A percentile compares a stretch with the other conserved stretches of the same genome.
These are phyloP conservation scores for Cherax quadricarinatus DNA, from an alignment of 1,140 invertebrate genomes.

Conservation along the genomic window DNA sequence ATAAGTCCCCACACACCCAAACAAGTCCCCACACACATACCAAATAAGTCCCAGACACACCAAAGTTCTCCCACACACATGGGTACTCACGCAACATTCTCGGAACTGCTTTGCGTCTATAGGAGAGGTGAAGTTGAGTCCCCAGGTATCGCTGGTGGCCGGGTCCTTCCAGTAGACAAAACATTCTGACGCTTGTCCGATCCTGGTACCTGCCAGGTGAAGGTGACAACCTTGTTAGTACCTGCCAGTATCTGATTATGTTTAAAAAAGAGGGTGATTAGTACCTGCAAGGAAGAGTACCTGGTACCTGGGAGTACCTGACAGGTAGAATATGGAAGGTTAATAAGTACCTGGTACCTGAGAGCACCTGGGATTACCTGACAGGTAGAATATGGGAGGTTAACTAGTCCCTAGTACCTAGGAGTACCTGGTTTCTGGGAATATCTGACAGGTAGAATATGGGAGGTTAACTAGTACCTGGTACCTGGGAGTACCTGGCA, in stretches of 20 bases:
- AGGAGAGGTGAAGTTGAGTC: constrained; percentile 96
- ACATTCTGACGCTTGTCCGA: constrained; percentile 97
- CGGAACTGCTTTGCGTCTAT: constrained; percentile 97
- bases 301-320: no score
- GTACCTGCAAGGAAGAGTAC: not conserved
- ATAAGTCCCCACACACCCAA: not conserved
- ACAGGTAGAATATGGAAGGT: no score
- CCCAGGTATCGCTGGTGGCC: constrained; percentile 98
- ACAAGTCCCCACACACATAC: not conserved
- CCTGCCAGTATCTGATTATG: not conserved
- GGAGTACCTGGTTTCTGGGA: no score
- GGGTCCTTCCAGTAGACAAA: constrained; percentile 99
- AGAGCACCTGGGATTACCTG: no score
- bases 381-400: no score
- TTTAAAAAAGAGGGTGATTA: no score
- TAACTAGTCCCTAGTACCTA: no score
- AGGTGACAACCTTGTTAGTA: not conserved
- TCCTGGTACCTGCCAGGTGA: constrained; percentile 87
- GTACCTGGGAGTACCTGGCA: no score
- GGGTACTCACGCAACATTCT: constrained; percentile 95
- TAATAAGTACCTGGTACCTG: no score
- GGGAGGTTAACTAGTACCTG: no score
- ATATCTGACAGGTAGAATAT: no score
- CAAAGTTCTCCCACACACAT: not conserved
- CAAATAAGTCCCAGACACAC: not conserved